Percentiles rank a stretch among this genome's conserved stretches.
phyloP scores from a whole-genome alignment of 1,140 invertebrate species.

The Samia ricini region DNA sequence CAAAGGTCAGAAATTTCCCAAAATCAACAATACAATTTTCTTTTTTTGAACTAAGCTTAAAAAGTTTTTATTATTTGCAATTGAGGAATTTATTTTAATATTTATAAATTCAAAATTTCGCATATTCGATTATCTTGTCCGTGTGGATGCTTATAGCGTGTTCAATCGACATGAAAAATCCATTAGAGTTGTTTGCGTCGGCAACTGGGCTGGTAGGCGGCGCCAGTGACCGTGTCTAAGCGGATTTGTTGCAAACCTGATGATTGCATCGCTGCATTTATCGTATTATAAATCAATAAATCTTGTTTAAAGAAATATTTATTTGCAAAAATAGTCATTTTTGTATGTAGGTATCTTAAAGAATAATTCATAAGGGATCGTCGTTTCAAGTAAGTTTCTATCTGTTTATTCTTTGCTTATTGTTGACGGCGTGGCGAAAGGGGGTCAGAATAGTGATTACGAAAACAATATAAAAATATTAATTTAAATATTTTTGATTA shows the following conservation, averaged over 20 bases:
- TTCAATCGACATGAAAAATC: constrained; percentile 76
- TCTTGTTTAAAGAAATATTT: background rate
- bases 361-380: too few relatives aligned
- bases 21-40: too few relatives aligned
- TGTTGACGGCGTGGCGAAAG: too few relatives aligned
- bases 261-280: constrained; percentile 36
- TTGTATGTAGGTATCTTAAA: too few relatives aligned
- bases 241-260: constrained; percentile 64
- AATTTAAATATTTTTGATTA: too few relatives aligned
- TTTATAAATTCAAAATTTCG: constrained; percentile 1
- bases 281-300: constrained; percentile 10
- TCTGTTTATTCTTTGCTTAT: too few relatives aligned
- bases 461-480: too few relatives aligned
- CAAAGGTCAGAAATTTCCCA: too few relatives aligned
- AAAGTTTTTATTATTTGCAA: background rate
- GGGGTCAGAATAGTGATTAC: too few relatives aligned
- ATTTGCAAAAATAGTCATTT: background rate
- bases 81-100: background rate
- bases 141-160: constrained; percentile 41
- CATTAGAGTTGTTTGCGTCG: constrained; percentile 65
- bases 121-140: constrained; percentile 48
- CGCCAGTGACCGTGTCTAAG: constrained; percentile 69
- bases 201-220: constrained; percentile 39
- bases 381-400: too few relatives aligned
- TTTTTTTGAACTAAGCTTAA: too few relatives aligned